phyloP scores from a whole-genome alignment of 2,888 invertebrate genomes.

The Luperina testacea region DNA sequence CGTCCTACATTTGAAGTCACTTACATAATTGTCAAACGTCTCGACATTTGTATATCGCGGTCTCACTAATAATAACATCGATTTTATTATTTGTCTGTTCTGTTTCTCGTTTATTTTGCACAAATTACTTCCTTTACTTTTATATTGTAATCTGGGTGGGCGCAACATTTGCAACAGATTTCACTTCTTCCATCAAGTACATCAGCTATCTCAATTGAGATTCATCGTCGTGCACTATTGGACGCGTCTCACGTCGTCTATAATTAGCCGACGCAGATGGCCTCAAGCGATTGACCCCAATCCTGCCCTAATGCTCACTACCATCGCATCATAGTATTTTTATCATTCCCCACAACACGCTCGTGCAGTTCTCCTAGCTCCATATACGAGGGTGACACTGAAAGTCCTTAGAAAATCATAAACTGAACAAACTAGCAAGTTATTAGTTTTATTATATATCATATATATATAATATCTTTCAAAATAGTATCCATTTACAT shows the following conservation, averaged over 20 bases:
- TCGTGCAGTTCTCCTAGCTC: slow-evolving; percentile 69
- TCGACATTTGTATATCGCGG: slow-evolving; percentile 44
- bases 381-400: slow-evolving; percentile 43
- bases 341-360: slow-evolving; percentile 80
- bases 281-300: slow-evolving; percentile 89
- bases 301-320: slow-evolving; percentile 85
- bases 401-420: too few relatives aligned
- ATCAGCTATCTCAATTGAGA: slow-evolving; percentile 79
- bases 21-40: slow-evolving; percentile 54
- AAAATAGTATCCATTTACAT: too few relatives aligned
- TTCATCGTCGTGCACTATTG: slow-evolving; percentile 82
- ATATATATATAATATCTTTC: too few relatives aligned
- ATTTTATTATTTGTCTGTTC: slow-evolving; percentile 41
- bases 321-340: slow-evolving; percentile 84
- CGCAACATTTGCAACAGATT: slow-evolving; percentile 66
- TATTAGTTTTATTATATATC: too few relatives aligned
- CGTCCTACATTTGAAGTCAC: slow-evolving; percentile 45
- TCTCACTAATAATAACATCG: slow-evolving; percentile 38
- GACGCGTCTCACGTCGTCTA: slow-evolving; percentile 82
- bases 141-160: slow-evolving; percentile 54
- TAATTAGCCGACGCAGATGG: slow-evolving; percentile 89
- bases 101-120: slow-evolving; percentile 31
- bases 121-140: slow-evolving; percentile 30
- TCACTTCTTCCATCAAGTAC: slow-evolving; percentile 68
- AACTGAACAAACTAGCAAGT: too few relatives aligned